Conservation (phyloP, 1,140 invertebrate genomes). For the Eriocheir sinensis region DNA sequence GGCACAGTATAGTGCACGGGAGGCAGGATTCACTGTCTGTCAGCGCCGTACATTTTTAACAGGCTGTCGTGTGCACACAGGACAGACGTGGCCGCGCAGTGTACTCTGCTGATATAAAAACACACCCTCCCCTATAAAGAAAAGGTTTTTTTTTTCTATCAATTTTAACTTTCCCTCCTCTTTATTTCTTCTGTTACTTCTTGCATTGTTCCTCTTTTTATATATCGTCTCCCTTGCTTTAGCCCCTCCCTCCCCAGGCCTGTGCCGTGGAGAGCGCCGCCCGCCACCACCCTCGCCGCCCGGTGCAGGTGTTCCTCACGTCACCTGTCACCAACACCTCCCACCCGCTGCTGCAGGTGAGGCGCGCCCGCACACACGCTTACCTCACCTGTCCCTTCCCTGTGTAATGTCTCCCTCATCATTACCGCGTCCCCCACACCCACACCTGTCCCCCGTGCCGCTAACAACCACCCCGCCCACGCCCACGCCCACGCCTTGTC, state of each 20-base stretch:
- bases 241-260: neutral
- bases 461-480: neutral
- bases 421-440: too few species aligned
- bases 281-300: conserved; percentile 62
- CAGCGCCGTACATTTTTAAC: too few species aligned
- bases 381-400: too few species aligned
- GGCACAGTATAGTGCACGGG: too few species aligned
- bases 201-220: neutral
- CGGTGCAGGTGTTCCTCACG: conserved; percentile 31
- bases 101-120: too few species aligned
- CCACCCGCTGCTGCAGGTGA: conserved; percentile 54
- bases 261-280: conserved; percentile 60
- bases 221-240: neutral
- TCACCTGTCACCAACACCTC: neutral
- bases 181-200: neutral
- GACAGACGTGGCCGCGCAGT: too few species aligned
- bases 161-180: too few species aligned
- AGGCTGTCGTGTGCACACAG: too few species aligned
- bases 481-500: neutral
- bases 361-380: neutral
- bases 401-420: too few species aligned
- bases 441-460: too few species aligned
- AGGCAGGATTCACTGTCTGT: too few species aligned
- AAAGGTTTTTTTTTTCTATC: neutral
- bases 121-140: neutral